Evolutionary conservation across 2,113 vertebrate genomes (phyloP), one percentile per base, ranked within the genome.

Genomic region (Centrocercus urophasianus): DNA sequence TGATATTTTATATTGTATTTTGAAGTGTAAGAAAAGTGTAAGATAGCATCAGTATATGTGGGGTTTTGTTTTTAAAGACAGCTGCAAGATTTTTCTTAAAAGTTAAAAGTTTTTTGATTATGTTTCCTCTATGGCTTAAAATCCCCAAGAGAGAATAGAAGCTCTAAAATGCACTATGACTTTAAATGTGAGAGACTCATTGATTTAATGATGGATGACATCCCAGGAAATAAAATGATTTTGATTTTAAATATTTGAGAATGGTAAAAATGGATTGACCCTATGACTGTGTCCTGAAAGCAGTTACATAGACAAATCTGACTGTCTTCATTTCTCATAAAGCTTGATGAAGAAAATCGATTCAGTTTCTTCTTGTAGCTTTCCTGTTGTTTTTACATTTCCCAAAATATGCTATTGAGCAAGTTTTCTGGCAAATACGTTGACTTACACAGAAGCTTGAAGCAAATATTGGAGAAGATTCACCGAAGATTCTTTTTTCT

Each of bases 381-480:
- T 83, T 85, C 66, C 40, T 56, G 40, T 48, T 65, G 34, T 87
- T 32, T 93, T 80, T 71, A 16, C 17, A 25, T 85, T 79, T 50
- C 30, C 32, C 4, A 4, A 59, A 59, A 63, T 82, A 59, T 32
- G 8, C 40, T 80, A 61, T 28, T 77, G 63, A 73, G 32, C 16
- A 52, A 56, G n/a, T 42, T 84, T 91, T 79, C 75, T 87, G 66
- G 59, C 16, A 73, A 89, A 45, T 28, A 63, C 42, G 20, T 93
- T 91, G 50, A 36, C 32, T 59, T 91, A 74, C 87, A 82, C n/a
- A 63, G 54, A 84, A 89, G 60, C 6, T 67, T 52, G 66, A 80
- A 85, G 77, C 43, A 89, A 90, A 94, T 73, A 73, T 19, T 89
- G 30, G 48, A 85, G 54, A 52, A 79, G 63, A 22, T 73, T 94